These are phyloP conservation scores for Echiichthys vipera DNA, from an alignment of 2,797 vertebrate species.

Conservation along the genomic window DNA sequence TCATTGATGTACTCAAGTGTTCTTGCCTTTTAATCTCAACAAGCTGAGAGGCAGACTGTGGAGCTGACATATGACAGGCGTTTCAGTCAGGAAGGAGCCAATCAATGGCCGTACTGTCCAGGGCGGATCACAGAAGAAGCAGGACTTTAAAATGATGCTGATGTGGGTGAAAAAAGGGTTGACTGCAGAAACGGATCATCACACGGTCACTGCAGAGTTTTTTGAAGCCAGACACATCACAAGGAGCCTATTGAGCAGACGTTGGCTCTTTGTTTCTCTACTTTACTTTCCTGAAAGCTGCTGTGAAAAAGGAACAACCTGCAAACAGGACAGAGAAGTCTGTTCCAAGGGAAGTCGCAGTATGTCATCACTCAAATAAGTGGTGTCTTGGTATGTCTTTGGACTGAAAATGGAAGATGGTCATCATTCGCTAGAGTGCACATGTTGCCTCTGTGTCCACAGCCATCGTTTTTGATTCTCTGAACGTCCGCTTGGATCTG, in stretches of 20 bases:
- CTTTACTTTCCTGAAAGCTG: not conserved
- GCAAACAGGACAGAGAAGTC: not conserved
- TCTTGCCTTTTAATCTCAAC: not conserved
- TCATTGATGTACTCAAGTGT: not conserved
- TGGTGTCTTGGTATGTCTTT: not conserved
- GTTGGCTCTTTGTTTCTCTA: not conserved
- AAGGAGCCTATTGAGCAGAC: not conserved
- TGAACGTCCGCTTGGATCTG: not conserved
- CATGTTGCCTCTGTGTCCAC: not conserved
- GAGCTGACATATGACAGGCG: not conserved
- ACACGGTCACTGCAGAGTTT: not conserved
- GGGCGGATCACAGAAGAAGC: not conserved
- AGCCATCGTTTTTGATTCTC: not conserved
- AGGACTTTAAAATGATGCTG: not conserved
- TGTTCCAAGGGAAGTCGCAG: not conserved
- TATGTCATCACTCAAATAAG: not conserved
- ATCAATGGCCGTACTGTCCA: not conserved
- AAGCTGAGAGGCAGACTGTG: not conserved
- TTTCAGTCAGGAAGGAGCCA: not conserved
- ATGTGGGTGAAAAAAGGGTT: not conserved
- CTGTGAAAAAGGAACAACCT: too few species aligned
- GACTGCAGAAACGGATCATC: not conserved
- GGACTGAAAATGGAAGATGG: not conserved
- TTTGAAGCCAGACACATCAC: not conserved
- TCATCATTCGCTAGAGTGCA: not conserved